Evolutionary conservation across 2,888 invertebrate genomes (phyloP).

Genomic region (Temnothorax unifasciatus): DNA sequence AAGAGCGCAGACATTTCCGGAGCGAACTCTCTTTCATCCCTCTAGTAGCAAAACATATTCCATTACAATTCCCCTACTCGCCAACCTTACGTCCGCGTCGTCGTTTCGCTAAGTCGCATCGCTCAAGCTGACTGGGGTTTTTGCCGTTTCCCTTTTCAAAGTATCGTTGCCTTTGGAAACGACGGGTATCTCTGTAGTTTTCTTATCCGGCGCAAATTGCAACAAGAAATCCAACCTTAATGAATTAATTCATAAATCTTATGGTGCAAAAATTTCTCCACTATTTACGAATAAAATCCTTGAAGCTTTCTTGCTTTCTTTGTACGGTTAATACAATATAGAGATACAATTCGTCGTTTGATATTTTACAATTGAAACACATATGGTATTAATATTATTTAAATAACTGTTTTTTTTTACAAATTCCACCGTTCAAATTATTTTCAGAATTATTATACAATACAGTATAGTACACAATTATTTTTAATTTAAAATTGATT

Average conservation of each 20-base stretch:
- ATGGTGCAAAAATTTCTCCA: constrained; percentile 5
- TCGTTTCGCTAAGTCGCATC: constrained; percentile 64
- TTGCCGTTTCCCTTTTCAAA: constrained; percentile 49
- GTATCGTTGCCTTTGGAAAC: constrained; percentile 56
- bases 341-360: background rate
- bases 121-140: constrained; percentile 58
- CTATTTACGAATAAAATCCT: constrained; percentile 6
- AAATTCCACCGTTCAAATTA: background rate
- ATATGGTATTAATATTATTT: background rate
- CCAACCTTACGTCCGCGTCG: constrained; percentile 38
- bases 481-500: constrained; percentile 11
- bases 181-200: constrained; percentile 41
- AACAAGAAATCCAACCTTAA: constrained; percentile 36
- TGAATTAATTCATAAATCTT: constrained; percentile 52
- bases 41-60: constrained; percentile 63
- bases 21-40: constrained; percentile 27
- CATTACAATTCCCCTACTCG: constrained; percentile 59
- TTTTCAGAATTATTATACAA: background rate
- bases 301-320: background rate
- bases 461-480: background rate
- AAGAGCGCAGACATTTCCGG: constrained; percentile 63
- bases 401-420: background rate
- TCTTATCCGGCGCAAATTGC: background rate
- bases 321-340: background rate
- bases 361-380: background rate